Evolutionary conservation across 2,797 vertebrate species (phyloP), one percentile per base, ranked within the genome.

Genomic region (Fundulus diaphanus): DNA sequence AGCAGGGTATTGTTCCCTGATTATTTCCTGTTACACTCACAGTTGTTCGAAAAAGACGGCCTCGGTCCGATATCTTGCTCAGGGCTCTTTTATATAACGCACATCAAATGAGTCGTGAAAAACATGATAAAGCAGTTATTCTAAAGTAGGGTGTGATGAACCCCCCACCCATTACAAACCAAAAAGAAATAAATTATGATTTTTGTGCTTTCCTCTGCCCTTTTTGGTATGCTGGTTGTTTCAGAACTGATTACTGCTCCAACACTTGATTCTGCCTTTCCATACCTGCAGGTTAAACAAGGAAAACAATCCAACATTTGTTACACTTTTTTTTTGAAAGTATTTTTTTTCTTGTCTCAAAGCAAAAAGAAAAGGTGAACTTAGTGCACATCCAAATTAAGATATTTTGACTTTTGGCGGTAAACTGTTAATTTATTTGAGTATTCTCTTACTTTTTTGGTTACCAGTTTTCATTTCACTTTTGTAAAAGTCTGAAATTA

Each of bases 1-100:
- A 11, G 70, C 57, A 35, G 79, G 78, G 20, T 68, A 73, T 82
- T 85, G 82, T 84, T 85, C 74, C 27, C 42, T 80, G 73, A 83
- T 87, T 87, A 85, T 77, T 69, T 54, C 16, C 79, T 72, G 56
- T 52, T 79, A 27, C 68, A 48, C 73, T 72, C 42, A 66, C 51
- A 68, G 66, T 33, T 74, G 56, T 72, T 81, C 78, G 46, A 83
- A 54, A 80, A 22, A 77, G 66, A 77, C 66, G 2, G 16, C 51
- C 46, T 82, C 68, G 46, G 40, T 67, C 22, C 46, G 40, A 29
- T 54, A 71, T 18, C n/a, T 22, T 27, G 22, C 31, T 74, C 20
- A 16, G 18, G 11, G 63, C 49, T 61, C n/a, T 48, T 81, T 22
- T 0, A 12, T 61, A 56, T 49, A 73, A 63, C 13, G 13, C 44